Base-by-base conservation (phyloP, 1,140 invertebrate genomes). In the Caenorhabditis tropicalis region DNA sequence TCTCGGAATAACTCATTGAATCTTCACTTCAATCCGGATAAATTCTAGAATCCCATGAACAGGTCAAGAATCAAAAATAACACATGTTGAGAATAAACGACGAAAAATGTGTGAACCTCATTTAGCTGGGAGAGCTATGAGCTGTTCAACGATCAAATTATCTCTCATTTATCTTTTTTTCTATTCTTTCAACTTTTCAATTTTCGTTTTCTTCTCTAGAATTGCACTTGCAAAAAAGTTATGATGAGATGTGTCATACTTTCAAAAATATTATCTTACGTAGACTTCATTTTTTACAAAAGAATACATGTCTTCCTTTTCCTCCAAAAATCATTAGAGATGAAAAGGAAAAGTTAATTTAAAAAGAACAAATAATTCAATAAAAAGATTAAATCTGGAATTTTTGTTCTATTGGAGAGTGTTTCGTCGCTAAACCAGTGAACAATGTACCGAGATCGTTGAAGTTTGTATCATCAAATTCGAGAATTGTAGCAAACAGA, bases 71-170 rank as follows among this genome's bases (percentile, higher is more conserved):
- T 65, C 58, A n/a, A 31, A 16, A 65, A 33, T 15, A 65, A 65
- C 58, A 65, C 36, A 36, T 65, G 58, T 65, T 36, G 29, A 31
- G n/a, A 65, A 33, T 12, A 56, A 56, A 56, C 15, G 53, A 56
- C 21, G 53, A 16, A 16, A 79, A 79, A 46, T 79, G 74, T 79
- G 46, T 46, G 46, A 49, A 79, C 74, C 74, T 36, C 39, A 79
- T 79, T n/a, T 48, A 49, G 46, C 39, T 79, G 74, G 39, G 74
- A 48, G 39, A 79, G 39, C 39, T 79, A 48, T 79, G 74, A 79
- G 46, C 16, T 79, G 74, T 79, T 79, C 39, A 49, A 46, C 29
- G 46, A 49, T 79, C 74, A 79, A 79, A 79, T 79, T 48, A 49
- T 48, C 39, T 49, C 39, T 79, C 74, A 79, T 65, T 65, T 65